These are phyloP conservation scores for Rana temporaria DNA, from an alignment of 2,113 vertebrate genomes.

Conservation along the genomic window DNA sequence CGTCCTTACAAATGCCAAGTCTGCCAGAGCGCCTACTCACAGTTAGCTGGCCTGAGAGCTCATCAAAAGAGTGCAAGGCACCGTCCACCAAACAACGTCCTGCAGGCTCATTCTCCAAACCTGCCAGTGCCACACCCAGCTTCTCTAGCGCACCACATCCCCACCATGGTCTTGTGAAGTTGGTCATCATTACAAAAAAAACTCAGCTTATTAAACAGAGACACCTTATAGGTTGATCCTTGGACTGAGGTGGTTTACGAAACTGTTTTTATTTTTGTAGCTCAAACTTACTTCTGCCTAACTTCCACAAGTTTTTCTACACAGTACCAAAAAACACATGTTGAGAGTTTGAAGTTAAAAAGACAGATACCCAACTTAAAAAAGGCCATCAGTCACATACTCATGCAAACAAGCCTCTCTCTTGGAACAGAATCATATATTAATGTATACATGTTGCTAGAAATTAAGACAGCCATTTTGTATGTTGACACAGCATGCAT, in stretches of 20 bases:
- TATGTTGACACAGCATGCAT: background rate
- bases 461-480: background rate
- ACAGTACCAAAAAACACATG: background rate
- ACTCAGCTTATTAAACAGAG: background rate
- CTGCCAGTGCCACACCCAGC: conserved; percentile 82
- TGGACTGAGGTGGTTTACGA: background rate
- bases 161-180: conserved; percentile 90
- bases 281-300: background rate
- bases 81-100: conserved; percentile 79
- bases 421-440: background rate
- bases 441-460: background rate
- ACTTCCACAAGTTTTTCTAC: background rate
- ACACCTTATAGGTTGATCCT: background rate
- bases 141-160: conserved; percentile 84
- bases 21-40: conserved; percentile 97
- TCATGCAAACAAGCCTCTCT: background rate
- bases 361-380: too few relatives aligned
- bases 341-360: too few relatives aligned
- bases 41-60: conserved; percentile 93
- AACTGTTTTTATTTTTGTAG: conserved; percentile 8
- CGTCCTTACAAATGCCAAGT: conserved; percentile 97
- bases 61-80: conserved; percentile 98
- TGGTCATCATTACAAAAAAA: background rate
- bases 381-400: background rate
- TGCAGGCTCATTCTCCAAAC: conserved; percentile 76